Conservation (phyloP, 2,888 invertebrate species). For the Lagria hirta region DNA sequence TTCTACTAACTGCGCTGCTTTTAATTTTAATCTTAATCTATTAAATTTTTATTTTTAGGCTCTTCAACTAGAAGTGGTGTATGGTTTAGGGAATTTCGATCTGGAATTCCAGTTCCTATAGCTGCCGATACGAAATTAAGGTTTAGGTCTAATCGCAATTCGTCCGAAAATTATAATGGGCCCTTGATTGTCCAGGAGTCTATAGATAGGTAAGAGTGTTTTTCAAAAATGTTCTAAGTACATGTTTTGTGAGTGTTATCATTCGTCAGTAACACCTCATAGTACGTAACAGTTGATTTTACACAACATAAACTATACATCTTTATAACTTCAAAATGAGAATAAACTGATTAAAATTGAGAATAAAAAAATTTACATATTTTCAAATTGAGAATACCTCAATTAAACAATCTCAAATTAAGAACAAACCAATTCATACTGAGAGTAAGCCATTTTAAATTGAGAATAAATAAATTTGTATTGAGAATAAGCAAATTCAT, state of each 20-base stretch:
- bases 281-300: neutral
- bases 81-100: slow-evolving; percentile 45
- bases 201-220: slow-evolving; percentile 9
- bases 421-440: no score
- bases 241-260: neutral
- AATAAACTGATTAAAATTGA: no score
- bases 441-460: no score
- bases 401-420: no score
- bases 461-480: no score
- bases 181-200: slow-evolving; percentile 23
- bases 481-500: no score
- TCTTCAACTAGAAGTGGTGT: slow-evolving; percentile 38
- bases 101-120: slow-evolving; percentile 52
- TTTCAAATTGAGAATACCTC: no score
- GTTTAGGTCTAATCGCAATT: slow-evolving; percentile 11
- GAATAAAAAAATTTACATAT: no score
- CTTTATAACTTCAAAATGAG: no score
- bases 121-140: slow-evolving; percentile 18
- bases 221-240: slow-evolving; percentile 1
- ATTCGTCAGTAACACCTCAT: neutral
- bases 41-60: slow-evolving; percentile 10
- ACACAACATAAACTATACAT: no score
- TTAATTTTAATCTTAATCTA: no score
- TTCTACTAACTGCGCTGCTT: neutral
- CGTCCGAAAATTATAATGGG: slow-evolving; percentile 7